Evolutionary conservation across 2,888 invertebrate species (phyloP), one percentile per base, ranked within the genome.

Genomic region (Thysanoteuthis rhombus): DNA sequence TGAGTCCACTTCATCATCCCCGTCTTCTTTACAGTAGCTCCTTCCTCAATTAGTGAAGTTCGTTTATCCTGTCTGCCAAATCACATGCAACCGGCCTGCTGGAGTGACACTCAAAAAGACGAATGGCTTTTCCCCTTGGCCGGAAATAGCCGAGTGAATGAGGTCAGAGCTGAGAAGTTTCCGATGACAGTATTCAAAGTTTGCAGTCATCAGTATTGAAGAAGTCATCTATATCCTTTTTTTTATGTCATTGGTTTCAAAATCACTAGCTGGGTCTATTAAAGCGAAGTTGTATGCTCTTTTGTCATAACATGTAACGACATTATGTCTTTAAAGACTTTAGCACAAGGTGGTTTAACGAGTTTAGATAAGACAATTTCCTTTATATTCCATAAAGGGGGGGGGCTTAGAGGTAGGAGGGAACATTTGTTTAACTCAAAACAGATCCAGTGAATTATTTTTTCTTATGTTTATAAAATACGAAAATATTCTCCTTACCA

Each of bases 81-180:
- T 75, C n/a, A 75, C n/a, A n/a, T n/a, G 75, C 75, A 75, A 75
- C n/a, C n/a, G 75, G 91, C 91, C 91, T 39, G 91, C 40, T 91
- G 91, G 39, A 28, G 91, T 91, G 91, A 91, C 91, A 91, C 40
- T 91, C 91, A 91, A 91, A 91, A 40, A 91, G 91, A 91, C 42
- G 91, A 42, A 91, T 91, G 42, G 91, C 91, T n/a, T 91, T 36
- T n/a, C 75, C 91, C 40, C 40, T 42, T 32, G 42, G 40, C 91
- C 91, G 91, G 91, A 91, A 91, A 91, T 42, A 32, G 91, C 39
- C 39, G n/a, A 75, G n/a, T 75, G 36, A 75, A 75, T 75, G 75
- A 75, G 75, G 75, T 75, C n/a, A 75, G 75, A 75, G 75, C n/a
- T 2, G 19, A 75, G 75, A 75, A 36, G n/a, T 75, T n/a, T 75